Base-by-base conservation (phyloP, 2,888 invertebrate genomes). In the Drosophila kokeensis region DNA sequence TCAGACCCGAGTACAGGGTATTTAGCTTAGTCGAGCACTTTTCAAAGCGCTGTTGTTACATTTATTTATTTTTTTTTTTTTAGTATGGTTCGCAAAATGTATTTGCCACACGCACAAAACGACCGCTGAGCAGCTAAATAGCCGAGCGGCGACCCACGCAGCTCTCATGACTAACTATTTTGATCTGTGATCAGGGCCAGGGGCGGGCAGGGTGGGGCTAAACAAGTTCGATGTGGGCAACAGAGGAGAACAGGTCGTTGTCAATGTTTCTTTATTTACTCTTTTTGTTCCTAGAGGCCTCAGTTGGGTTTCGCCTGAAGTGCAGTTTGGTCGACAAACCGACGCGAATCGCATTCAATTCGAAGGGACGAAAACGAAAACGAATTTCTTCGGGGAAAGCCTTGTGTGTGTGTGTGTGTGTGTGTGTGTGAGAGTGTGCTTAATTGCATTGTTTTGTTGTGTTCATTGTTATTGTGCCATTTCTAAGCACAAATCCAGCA, bases 301-400 rank as follows among this genome's bases (percentile, higher is more conserved):
- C 79, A 79, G 79, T 79, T 76, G 50, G 63, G 48, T 76, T 79
- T 79, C 45, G 60, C 62, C 61, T 50, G 60, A 79, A 76, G 81
- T 76, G 76, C 79, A 69, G 79, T 52, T 76, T 81, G 60, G 79
- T 72, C 76, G 76, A 48, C 61, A 45, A 57, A 21, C 57, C 27
- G 49, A 58, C 65, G 74, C 75, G 64, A 58, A 54, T 62, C 68
- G 45, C 58, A 55, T 62, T 42, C 36, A 42, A 32, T 29, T 53
- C 55, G 21, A 67, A 73, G 52, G 74, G 74, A 73, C 59, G 36
- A 34, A 36, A 49, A 36, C 29, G 13, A 64, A 32, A 52, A 21
- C 45, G 15, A 45, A 15, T 45, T 45, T 45, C 4, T 45, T 13
- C 30, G 3, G 18, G 15, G 15, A 24, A 24, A 34, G 34, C 6